Evolutionary conservation across 2,888 invertebrate genomes (phyloP), one percentile per base, ranked within the genome.

Genomic region (Flexamia atlantica): DNA sequence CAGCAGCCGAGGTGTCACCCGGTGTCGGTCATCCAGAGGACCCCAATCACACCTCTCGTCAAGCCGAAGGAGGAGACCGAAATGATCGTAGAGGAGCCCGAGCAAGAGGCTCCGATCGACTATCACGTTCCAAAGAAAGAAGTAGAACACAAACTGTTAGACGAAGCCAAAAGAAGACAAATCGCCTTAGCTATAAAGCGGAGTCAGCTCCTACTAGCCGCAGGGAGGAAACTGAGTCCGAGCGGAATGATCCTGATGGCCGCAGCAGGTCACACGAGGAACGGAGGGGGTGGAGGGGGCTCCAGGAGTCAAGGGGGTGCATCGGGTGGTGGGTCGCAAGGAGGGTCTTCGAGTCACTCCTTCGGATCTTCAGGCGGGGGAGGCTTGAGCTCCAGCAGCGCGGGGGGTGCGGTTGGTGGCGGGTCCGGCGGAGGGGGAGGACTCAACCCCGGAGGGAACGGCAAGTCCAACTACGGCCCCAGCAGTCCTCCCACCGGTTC

Each of bases 401-500:
- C 88, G 23, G 87, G 87, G 53, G 96, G 96, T 0, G 91, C 89
- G 0, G 90, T 89, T 0, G 90, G 94, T 28, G 93, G 94, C 25
- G 93, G 95, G 7, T 94, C 94, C 0, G 95, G 94, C 1, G 96
- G 96, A 5, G 89, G 88, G 25, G 88, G 88, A 57, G 96, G 96
- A 89, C 94, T 94, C 85, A 92, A 92, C 85, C 91, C 91, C 12
- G 96, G 96, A 1, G 93, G 96, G 60, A 96, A 96, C 89, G 96
- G 97, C 0, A 93, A 97, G 76, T 95, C 96, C 85, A 96, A 96
- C 89, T 97, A 97, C 89, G 96, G 96, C 1, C 97, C 97, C 9
- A 96, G 96, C 87, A 97, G 96, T 88, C 97, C 97, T 81, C 97
- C 97, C 0, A 96, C 96, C 0, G 96, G 96, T 17, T 96, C 96